Evolutionary conservation across 1,140 invertebrate species (phyloP).

Genomic region (Hyles euphorbiae): DNA sequence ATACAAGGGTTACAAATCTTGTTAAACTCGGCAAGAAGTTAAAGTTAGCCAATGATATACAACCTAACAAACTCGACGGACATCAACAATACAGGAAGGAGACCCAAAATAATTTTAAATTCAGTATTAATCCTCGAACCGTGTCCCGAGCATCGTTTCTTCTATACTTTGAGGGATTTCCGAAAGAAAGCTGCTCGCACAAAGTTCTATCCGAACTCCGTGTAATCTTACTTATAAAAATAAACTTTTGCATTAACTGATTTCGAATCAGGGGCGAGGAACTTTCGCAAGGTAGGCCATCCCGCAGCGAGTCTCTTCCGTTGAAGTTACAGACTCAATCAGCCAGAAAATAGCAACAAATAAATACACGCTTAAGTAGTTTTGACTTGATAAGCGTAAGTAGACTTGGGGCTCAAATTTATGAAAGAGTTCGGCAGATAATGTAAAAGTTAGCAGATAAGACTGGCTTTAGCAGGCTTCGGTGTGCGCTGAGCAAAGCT

Average conservation of each 20-base stretch:
- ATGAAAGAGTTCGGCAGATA: slow-evolving; percentile 58
- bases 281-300: slow-evolving; percentile 58
- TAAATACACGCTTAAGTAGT: slow-evolving; percentile 68
- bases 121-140: slow-evolving; percentile 65
- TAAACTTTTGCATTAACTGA: slow-evolving; percentile 77
- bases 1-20: slow-evolving; percentile 23
- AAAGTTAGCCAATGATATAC: slow-evolving; percentile 31
- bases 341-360: slow-evolving; percentile 68
- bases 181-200: slow-evolving; percentile 61
- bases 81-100: slow-evolving; percentile 31
- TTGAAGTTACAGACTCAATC: slow-evolving; percentile 61
- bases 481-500: slow-evolving; percentile 26
- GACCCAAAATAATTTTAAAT: slow-evolving; percentile 62
- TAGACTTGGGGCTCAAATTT: slow-evolving; percentile 50
- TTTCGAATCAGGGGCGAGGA: slow-evolving; percentile 65
- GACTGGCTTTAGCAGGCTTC: slow-evolving; percentile 45
- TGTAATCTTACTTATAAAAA: slow-evolving; percentile 78
- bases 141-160: slow-evolving; percentile 45
- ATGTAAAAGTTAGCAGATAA: slow-evolving; percentile 66
- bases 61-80: slow-evolving; percentile 30
- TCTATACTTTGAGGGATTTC: slow-evolving; percentile 65
- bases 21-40: slow-evolving; percentile 17
- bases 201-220: slow-evolving; percentile 65
- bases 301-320: slow-evolving; percentile 41
- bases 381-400: slow-evolving; percentile 64